Conservation (phyloP, 2,113 vertebrate genomes). For the Hemiscyllium ocellatum region DNA sequence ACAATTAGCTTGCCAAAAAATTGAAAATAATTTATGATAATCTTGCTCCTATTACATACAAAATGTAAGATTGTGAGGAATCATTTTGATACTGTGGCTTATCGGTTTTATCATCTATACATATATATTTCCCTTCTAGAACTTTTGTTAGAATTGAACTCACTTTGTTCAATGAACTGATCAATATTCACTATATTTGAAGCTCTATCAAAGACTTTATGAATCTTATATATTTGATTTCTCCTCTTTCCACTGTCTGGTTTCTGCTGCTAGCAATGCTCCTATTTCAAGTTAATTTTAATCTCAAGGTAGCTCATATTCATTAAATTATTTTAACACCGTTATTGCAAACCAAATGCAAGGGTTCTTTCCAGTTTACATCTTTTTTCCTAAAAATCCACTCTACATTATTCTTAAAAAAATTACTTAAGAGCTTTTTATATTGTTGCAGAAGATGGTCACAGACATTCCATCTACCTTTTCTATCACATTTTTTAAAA, state of each 20-base stretch:
- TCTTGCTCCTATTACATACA: not conserved
- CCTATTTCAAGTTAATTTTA: not conserved
- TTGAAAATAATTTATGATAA: not conserved
- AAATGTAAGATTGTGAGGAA: not conserved
- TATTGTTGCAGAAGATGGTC: not conserved
- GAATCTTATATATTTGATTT: not conserved
- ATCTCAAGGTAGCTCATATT: not conserved
- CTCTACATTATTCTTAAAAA: not conserved
- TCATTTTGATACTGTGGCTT: not conserved
- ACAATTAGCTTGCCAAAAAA: not conserved
- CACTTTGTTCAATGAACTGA: not conserved
- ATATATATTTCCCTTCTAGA: not conserved
- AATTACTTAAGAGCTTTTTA: not conserved
- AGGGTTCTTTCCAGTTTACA: not conserved
- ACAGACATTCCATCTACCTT: not conserved
- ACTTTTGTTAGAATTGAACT: not conserved
- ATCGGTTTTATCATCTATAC: not conserved
- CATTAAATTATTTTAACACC: not conserved
- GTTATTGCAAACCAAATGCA: not conserved
- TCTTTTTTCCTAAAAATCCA: not conserved
- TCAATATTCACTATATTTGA: not conserved
- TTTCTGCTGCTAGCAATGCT: not conserved
- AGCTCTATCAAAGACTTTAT: not conserved
- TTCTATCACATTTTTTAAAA: not conserved
- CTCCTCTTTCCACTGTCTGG: not conserved